Evolutionary conservation across 2,888 invertebrate genomes (phyloP).

Genomic region (Agrotis exclamationis): DNA sequence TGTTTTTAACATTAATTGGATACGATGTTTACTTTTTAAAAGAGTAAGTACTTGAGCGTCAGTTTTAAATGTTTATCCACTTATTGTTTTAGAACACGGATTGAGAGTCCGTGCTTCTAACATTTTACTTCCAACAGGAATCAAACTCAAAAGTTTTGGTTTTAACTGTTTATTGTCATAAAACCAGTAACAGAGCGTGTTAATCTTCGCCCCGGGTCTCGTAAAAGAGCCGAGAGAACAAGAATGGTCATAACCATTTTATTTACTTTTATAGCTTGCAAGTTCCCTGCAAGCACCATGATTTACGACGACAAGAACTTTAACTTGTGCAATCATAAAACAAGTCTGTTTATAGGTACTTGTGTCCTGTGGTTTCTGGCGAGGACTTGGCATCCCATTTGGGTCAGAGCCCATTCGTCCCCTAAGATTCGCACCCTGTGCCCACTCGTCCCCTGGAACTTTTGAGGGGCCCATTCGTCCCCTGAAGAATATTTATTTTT

Average conservation of each 20-base stretch:
- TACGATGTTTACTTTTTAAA: conserved; percentile 1
- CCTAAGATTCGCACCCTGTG: too few relatives aligned
- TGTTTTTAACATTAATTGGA: conserved; percentile 24
- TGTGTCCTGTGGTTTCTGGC: conserved; percentile 22
- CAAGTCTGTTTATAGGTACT: conserved; percentile 47
- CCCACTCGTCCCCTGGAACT: too few relatives aligned
- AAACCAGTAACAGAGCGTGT: conserved; percentile 22
- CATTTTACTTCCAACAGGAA: conserved; percentile 14
- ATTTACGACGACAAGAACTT: conserved; percentile 42
- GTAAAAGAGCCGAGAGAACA: conserved; percentile 44
- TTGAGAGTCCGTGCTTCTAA: neutral
- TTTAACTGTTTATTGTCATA: conserved; percentile 31
- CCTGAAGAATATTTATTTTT: too few relatives aligned
- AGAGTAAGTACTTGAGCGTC: too few relatives aligned
- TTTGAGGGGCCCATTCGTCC: too few relatives aligned
- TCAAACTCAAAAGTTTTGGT: conserved; percentile 19
- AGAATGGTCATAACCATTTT: conserved; percentile 50
- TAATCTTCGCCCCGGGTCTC: conserved; percentile 47
- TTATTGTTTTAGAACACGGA: neutral
- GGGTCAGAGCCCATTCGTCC: too few relatives aligned
- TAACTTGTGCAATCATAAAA: conserved; percentile 46
- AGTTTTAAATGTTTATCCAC: neutral
- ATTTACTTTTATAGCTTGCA: conserved; percentile 61
- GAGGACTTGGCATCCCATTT: neutral
- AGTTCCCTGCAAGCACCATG: conserved; percentile 44